A percentile compares a stretch with the other conserved stretches of the same genome.
Conservation (phyloP, 2,113 vertebrate genomes). For the Hippocampus zosterae region DNA sequence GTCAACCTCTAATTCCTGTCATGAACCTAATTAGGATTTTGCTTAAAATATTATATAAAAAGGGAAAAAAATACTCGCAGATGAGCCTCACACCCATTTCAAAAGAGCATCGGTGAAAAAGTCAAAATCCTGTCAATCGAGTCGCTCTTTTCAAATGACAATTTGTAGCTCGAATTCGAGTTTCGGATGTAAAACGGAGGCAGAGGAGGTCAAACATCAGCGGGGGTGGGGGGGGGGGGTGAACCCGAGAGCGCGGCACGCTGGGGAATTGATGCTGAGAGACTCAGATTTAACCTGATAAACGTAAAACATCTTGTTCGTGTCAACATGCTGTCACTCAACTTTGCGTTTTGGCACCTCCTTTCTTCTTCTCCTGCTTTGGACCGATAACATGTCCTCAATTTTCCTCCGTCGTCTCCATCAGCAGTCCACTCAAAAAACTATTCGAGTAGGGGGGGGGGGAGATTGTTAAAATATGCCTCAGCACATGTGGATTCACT, state of each 20-base stretch:
- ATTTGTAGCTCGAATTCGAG: conserved; percentile 11
- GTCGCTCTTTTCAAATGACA: not conserved
- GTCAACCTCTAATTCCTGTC: conserved; percentile 31
- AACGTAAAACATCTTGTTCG: conserved; percentile 42
- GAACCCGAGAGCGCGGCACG: conserved; percentile 32
- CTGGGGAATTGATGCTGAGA: conserved; percentile 34
- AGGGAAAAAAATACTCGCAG: conserved; percentile 31
- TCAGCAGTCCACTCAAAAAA: not conserved
- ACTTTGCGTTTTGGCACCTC: conserved; percentile 10
- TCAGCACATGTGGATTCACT: conserved; percentile 33
- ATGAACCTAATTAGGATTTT: conserved; percentile 34
- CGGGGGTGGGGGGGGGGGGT: not conserved
- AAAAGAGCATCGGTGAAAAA: not conserved
- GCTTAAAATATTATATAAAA: conserved; percentile 33
- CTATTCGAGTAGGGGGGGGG: not conserved
- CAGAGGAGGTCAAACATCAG: conserved; percentile 42
- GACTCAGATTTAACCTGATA: conserved; percentile 38
- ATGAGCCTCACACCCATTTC: not conserved
- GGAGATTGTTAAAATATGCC: conserved; percentile 12
- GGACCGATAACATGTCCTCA: not conserved
- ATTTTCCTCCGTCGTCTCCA: not conserved
- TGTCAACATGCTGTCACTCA: conserved; percentile 53
- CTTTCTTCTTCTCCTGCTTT: not conserved
- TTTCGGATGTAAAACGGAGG: conserved; percentile 12
- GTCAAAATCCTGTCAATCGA: not conserved